Conservation (phyloP, 2,113 vertebrate genomes). For the Tapirus terrestris region DNA sequence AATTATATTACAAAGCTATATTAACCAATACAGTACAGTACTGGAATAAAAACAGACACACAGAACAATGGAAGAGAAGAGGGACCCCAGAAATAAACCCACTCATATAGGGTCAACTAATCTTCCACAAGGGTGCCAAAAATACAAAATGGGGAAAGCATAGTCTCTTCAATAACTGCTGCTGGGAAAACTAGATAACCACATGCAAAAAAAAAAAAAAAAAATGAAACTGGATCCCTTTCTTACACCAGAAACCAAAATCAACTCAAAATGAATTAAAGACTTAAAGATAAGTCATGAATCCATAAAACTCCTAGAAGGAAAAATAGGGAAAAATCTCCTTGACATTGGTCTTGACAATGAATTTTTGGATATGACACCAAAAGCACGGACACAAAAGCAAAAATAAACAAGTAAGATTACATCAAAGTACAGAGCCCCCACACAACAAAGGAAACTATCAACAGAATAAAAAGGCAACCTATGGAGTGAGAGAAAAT, state of each 20-base stretch:
- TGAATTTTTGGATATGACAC: background rate
- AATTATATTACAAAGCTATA: background rate
- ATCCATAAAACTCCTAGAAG: background rate
- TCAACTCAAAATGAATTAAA: background rate
- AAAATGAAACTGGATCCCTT: background rate
- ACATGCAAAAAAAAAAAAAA: background rate
- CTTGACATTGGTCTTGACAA: background rate
- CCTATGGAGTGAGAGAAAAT: background rate
- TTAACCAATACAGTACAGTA: background rate
- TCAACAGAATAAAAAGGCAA: background rate
- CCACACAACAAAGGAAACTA: background rate
- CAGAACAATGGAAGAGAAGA: background rate
- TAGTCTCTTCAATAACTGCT: background rate
- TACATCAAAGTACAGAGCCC: background rate
- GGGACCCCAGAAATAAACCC: background rate
- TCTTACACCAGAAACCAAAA: background rate
- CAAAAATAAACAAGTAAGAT: background rate
- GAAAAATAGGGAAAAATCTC: background rate
- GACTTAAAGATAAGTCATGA: background rate
- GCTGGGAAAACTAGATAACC: background rate
- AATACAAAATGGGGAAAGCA: background rate
- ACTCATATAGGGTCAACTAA: background rate
- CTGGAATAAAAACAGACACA: background rate
- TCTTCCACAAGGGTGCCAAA: background rate
- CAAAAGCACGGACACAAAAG: background rate